These are phyloP conservation scores for Ptychodera flava DNA, from an alignment of 35 echinoderm and acorn worm genomes.

Conservation along the genomic window DNA sequence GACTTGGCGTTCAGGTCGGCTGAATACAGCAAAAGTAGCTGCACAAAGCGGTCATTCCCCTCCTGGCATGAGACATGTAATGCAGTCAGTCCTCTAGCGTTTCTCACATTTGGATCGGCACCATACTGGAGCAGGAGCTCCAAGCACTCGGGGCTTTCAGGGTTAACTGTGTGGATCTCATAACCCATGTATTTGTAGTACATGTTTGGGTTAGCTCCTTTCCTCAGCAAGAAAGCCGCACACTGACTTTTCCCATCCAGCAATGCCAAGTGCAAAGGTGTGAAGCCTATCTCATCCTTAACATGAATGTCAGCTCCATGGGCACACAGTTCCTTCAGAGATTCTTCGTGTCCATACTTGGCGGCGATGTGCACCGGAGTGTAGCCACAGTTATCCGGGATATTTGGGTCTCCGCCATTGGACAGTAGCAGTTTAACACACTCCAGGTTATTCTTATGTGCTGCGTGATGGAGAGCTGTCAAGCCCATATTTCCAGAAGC, in stretches of 20 bases:
- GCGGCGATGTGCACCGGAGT: slow-evolving; percentile 76
- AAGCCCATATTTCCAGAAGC: slow-evolving; percentile 55
- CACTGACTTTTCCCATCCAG: slow-evolving; percentile 64
- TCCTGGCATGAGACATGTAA: slow-evolving; percentile 62
- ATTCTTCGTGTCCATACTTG: slow-evolving; percentile 35
- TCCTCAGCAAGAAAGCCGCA: slow-evolving; percentile 43
- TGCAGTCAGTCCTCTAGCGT: slow-evolving; percentile 56
- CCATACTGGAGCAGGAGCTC: slow-evolving; percentile 80
- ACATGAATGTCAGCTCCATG: slow-evolving; percentile 55
- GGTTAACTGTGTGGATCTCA: slow-evolving; percentile 66
- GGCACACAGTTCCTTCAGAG: slow-evolving; percentile 43
- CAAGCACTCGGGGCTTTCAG: slow-evolving; percentile 57
- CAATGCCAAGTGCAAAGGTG: slow-evolving; percentile 73
- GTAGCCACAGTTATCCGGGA: slow-evolving; percentile 78
- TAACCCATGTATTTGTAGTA: slow-evolving; percentile 71
- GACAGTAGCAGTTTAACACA: slow-evolving; percentile 59
- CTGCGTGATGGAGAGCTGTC: slow-evolving; percentile 79
- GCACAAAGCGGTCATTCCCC: slow-evolving; percentile 60
- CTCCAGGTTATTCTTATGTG: slow-evolving; percentile 61
- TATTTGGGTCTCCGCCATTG: slow-evolving; percentile 52
- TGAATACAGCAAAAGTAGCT: slow-evolving; percentile 58
- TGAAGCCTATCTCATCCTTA: slow-evolving; percentile 47
- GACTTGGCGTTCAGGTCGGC: slow-evolving; percentile 64
- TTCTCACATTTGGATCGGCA: slow-evolving; percentile 49
- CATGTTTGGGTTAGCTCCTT: slow-evolving; percentile 69